phyloP scores from a whole-genome alignment of 37 sponge, comb jelly and placozoan species.

The Beroe ovata region DNA sequence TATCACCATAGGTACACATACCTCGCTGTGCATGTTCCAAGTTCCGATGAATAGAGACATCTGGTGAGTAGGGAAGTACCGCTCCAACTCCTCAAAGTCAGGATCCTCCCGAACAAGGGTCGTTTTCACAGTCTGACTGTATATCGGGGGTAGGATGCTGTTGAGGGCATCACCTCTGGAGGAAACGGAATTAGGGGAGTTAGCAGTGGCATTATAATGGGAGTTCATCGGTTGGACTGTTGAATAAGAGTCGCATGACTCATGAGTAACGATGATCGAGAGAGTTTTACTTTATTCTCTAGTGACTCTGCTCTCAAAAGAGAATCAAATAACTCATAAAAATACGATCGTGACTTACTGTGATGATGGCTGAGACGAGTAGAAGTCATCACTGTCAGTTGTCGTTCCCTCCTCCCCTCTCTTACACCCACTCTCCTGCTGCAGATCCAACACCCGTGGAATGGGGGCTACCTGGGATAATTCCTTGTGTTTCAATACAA shows the following conservation, averaged over 20 bases:
- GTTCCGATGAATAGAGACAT: constrained; percentile 67
- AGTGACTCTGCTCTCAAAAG: too few relatives aligned
- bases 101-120: constrained; percentile 22
- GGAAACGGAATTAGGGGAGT: too few relatives aligned
- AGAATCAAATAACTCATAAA: background rate
- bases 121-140: constrained; percentile 39
- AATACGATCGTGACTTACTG: constrained; percentile 27
- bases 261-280: too few relatives aligned
- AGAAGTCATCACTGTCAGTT: constrained; percentile 34
- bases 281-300: too few relatives aligned
- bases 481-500: background rate
- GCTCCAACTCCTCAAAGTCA: constrained; percentile 65
- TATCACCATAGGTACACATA: too few relatives aligned
- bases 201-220: too few relatives aligned
- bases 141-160: constrained; percentile 34
- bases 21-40: constrained; percentile 69
- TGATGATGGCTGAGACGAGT: constrained; percentile 37
- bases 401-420: background rate
- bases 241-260: too few relatives aligned
- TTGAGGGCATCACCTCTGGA: constrained; percentile 22
- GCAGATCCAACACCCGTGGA: background rate
- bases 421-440: background rate
- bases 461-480: constrained; percentile 29
- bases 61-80: constrained; percentile 64
- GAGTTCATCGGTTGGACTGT: too few relatives aligned